Evolutionary conservation across 2,113 vertebrate species (phyloP), one percentile per base, ranked within the genome.

Genomic region (Misgurnus anguillicaudatus): DNA sequence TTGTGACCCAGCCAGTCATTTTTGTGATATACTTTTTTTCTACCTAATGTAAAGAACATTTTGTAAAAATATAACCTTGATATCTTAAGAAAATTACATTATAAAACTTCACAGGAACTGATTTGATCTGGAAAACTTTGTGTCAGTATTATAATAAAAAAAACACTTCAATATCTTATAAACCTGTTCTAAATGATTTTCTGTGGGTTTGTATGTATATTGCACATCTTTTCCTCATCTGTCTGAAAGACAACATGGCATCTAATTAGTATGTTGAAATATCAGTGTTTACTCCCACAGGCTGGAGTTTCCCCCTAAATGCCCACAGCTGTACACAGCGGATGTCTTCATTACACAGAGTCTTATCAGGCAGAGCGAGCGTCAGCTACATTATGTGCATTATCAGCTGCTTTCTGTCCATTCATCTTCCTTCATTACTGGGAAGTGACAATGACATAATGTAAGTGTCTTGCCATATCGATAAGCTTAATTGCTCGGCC

Each of bases 401-500:
- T 31, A 31, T 31, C 24, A 81, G 74, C 77, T 81, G 79, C 61
- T 78, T 70, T 72, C 48, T 31, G 48, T 39, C 70, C 45, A 83
- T 82, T 77, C 51, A 83, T 84, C 48, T 82, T 80, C 66, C 68
- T 79, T 67, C 69, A 81, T 72, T 69, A 63, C 55, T 17, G 19
- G 31, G 76, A 77, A 81, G 61, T 76, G 70, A 45, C 62, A 78
- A 64, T 78, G 79, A 70, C 81, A 75, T 77, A 77, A 82, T 78
- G 79, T 82, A 73, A 85, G 81, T 75, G 64, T 76, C 74, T 78
- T 82, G 69, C 78, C 82, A 80, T 75, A 82, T 78, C 78, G 82
- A 87, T 85, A 83, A 83, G 80, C 69, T 85, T 85, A 80, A 85
- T 86, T 80, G 73, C 21, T 2, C 9, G 8, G 62, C 69, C 39